phyloP scores from a whole-genome alignment of 2,888 invertebrate species.

The Mesodorylaimus sp. region DNA sequence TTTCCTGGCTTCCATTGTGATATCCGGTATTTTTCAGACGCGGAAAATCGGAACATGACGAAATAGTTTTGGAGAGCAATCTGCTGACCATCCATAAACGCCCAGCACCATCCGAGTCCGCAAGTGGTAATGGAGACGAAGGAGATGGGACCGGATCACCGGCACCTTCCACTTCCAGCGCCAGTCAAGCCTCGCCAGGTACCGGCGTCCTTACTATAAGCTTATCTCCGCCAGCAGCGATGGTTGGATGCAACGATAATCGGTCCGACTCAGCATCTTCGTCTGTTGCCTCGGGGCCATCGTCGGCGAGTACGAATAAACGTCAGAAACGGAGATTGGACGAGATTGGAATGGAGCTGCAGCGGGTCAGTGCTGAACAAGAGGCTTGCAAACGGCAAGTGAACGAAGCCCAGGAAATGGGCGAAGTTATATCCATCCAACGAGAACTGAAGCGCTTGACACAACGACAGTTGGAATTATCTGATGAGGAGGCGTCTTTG shows the following conservation, averaged over 20 bases:
- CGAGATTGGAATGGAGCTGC: background rate
- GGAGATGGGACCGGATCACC: too few species aligned
- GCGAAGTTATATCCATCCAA: background rate
- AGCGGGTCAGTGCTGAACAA: background rate
- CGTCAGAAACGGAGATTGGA: background rate
- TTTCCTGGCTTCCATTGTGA: background rate
- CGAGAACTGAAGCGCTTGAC: background rate
- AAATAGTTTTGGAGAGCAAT: too few species aligned
- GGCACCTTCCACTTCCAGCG: background rate
- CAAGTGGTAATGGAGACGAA: background rate
- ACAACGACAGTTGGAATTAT: background rate
- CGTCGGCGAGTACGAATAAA: too few species aligned
- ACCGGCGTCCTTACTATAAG: too few species aligned
- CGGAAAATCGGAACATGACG: background rate
- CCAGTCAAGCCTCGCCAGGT: background rate
- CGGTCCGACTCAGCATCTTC: background rate
- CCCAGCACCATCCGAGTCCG: background rate
- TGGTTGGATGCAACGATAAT: background rate
- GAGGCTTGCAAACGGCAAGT: slow-evolving; percentile 2
- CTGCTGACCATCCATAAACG: too few species aligned
- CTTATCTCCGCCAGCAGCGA: background rate
- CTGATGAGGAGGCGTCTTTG: background rate
- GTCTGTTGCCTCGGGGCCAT: too few species aligned
- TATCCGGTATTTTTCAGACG: background rate
- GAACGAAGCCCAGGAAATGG: background rate